Evolutionary conservation across 2,888 invertebrate genomes (phyloP).

Genomic region (Drosophila histrio): DNA sequence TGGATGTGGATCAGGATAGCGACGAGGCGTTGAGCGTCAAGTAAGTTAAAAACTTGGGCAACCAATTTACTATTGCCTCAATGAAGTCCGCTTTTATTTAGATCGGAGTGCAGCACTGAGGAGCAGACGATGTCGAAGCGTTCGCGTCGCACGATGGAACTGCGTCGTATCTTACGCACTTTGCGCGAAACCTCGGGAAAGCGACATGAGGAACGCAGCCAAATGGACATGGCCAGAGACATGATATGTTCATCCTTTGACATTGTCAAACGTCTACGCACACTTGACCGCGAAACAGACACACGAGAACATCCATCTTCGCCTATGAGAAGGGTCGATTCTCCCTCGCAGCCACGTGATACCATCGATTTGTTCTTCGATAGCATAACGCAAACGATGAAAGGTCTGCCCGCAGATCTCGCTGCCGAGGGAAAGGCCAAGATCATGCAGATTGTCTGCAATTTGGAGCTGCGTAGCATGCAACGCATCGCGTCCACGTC

Average conservation of each 20-base stretch:
- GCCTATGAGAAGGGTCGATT: not conserved
- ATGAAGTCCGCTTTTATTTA: conserved; percentile 21
- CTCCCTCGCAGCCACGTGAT: conserved; percentile 40
- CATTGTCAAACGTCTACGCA: conserved; percentile 63
- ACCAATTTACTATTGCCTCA: not conserved
- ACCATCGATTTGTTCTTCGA: conserved; percentile 79
- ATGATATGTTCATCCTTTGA: conserved; percentile 71
- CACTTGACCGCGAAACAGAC: conserved; percentile 36
- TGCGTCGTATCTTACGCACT: conserved; percentile 50
- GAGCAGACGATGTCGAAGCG: conserved; percentile 56
- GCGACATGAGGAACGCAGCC: conserved; percentile 54
- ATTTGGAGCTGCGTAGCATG: conserved; percentile 73
- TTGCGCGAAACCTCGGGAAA: conserved; percentile 51
- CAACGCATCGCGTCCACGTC: conserved; percentile 28
- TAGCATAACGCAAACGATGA: conserved; percentile 78
- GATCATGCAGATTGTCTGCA: conserved; percentile 79
- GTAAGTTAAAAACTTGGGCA: conserved; percentile 38
- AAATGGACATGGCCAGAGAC: conserved; percentile 68
- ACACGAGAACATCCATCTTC: not conserved
- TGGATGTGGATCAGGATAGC: conserved; percentile 46
- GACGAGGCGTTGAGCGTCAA: conserved; percentile 58
- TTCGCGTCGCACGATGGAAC: conserved; percentile 45
- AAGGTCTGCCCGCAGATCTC: conserved; percentile 70
- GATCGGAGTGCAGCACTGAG: conserved; percentile 58
- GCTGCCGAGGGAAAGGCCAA: conserved; percentile 79